Conservation (phyloP, 2,113 vertebrate genomes). For the Mesitornis unicolor region DNA sequence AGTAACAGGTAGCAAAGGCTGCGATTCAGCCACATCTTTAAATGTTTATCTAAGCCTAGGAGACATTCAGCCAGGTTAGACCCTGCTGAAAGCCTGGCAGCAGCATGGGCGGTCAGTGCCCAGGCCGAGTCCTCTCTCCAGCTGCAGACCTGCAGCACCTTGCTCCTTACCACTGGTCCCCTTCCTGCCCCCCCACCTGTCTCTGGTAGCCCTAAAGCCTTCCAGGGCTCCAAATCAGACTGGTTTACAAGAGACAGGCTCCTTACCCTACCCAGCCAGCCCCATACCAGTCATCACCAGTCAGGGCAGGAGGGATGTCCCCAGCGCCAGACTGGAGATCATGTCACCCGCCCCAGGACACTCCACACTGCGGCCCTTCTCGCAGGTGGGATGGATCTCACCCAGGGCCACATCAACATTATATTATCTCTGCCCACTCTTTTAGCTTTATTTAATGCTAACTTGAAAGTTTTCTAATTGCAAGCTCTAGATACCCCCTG, state of each 20-base stretch:
- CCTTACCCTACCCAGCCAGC: fast-evolving
- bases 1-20: neutral
- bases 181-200: neutral
- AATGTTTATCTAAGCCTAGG: neutral
- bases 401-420: neutral
- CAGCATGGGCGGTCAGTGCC: fast-evolving
- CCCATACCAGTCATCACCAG: neutral
- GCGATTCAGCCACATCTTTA: fast-evolving
- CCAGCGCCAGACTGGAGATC: neutral
- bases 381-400: neutral
- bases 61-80: neutral
- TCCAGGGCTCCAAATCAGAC: neutral
- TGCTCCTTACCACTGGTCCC: fast-evolving
- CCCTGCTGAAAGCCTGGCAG: no score
- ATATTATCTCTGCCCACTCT: no score
- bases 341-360: fast-evolving
- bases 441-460: neutral
- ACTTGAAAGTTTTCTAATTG: slow-evolving; percentile 8
- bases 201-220: neutral
- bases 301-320: no score
- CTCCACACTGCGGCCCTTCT: no score
- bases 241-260: fast-evolving
- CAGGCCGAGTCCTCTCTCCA: neutral
- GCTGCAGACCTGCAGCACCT: neutral
- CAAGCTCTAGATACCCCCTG: neutral